A percentile compares a stretch with the other conserved stretches of the same genome.
Evolutionary conservation across 2,113 vertebrate genomes (phyloP).

Genomic region (Eulemur rufifrons): DNA sequence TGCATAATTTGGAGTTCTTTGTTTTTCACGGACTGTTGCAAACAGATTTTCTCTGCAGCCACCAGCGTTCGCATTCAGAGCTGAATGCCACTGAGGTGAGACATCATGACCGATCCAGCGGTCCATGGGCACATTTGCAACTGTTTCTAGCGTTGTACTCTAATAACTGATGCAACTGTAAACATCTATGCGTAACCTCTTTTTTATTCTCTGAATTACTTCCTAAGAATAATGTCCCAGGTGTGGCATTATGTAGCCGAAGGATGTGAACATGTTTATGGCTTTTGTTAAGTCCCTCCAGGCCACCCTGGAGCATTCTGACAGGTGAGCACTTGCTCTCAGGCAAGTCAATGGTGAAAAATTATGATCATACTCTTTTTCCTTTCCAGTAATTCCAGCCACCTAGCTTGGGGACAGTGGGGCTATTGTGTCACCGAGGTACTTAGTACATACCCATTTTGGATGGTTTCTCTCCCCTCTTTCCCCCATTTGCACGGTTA

Average conservation of each 20-base stretch:
- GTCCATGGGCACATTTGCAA: fast-evolving
- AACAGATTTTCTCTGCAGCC: background rate
- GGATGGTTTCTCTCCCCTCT: background rate
- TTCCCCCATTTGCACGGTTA: background rate
- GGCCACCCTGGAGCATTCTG: background rate
- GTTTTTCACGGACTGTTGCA: background rate
- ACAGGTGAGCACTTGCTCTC: background rate
- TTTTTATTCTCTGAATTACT: background rate
- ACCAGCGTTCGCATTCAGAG: background rate
- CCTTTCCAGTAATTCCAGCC: background rate
- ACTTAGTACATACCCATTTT: no score
- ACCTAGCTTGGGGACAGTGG: background rate
- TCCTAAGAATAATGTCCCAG: background rate
- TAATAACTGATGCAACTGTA: background rate
- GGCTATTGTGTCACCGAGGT: background rate
- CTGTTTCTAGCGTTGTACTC: fast-evolving
- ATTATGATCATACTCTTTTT: background rate
- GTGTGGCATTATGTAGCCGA: background rate
- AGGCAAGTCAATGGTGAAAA: background rate
- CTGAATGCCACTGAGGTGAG: fast-evolving
- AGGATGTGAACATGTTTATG: background rate
- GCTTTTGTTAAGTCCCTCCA: background rate
- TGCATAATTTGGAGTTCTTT: background rate
- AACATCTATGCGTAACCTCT: background rate
- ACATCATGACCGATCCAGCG: fast-evolving